Percentiles rank a stretch among this genome's conserved stretches.
Conservation (phyloP, 2,113 vertebrate species). For the Jaculus jaculus region DNA sequence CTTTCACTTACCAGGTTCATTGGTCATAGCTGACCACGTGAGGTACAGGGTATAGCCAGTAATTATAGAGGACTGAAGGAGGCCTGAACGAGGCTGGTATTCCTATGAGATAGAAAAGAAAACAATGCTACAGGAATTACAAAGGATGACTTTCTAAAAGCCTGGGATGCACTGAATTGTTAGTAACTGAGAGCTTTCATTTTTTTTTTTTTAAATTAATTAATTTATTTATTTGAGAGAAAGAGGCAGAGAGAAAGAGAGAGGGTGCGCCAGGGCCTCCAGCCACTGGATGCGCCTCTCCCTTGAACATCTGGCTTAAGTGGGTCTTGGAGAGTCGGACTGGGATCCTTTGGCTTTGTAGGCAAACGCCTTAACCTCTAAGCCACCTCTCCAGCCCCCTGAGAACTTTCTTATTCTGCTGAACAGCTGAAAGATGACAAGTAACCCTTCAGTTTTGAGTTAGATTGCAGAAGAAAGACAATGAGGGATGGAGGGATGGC, state of each 20-base stretch:
- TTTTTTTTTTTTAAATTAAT: too few relatives aligned
- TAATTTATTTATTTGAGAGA: too few relatives aligned
- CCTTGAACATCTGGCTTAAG: too few relatives aligned
- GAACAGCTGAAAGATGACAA: neutral
- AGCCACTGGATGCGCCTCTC: too few relatives aligned
- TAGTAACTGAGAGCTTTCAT: neutral
- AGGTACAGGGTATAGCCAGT: slow-evolving; percentile 95
- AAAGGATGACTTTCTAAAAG: neutral
- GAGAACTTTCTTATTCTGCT: neutral
- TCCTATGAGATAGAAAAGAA: slow-evolving; percentile 86
- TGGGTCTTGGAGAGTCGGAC: too few relatives aligned
- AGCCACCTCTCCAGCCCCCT: too few relatives aligned
- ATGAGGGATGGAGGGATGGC: too few relatives aligned
- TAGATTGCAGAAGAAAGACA: neutral
- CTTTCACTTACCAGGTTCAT: slow-evolving; percentile 91
- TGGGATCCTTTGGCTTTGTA: too few relatives aligned
- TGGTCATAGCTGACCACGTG: slow-evolving; percentile 97
- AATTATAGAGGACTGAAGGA: slow-evolving; percentile 96
- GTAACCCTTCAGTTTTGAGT: neutral
- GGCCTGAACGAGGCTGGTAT: slow-evolving; percentile 90
- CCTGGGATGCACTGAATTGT: neutral
- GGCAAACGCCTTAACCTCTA: too few relatives aligned
- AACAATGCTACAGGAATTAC: neutral
- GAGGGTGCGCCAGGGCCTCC: too few relatives aligned
- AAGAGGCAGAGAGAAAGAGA: too few relatives aligned